A percentile compares a stretch with the other conserved stretches of the same genome.
Conservation (phyloP, 2,797 vertebrate genomes). For the Chiloscyllium punctatum region DNA sequence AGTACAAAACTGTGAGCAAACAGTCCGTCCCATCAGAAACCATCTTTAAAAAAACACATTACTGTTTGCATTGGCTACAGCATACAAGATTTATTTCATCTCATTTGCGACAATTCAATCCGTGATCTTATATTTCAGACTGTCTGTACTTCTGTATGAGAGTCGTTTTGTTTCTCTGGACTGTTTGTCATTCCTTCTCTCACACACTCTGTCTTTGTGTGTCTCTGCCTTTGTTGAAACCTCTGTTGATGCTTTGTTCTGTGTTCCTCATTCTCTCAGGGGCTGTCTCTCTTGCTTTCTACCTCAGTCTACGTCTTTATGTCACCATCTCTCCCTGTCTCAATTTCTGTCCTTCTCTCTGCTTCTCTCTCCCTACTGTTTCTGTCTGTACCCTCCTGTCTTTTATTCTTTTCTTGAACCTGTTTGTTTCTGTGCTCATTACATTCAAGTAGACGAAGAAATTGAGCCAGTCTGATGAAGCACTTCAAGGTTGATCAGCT, state of each 20-base stretch:
- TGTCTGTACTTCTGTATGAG: neutral
- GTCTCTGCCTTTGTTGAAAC: neutral
- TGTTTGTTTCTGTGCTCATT: too few species aligned
- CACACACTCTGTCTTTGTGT: neutral
- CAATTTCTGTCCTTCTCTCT: neutral
- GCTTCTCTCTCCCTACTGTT: too few species aligned
- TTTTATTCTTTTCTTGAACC: too few species aligned
- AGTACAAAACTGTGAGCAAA: neutral
- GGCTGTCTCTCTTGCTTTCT: neutral
- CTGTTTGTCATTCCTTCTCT: neutral
- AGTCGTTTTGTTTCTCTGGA: neutral
- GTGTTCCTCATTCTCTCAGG: neutral
- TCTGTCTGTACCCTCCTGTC: too few species aligned
- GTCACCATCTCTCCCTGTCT: neutral
- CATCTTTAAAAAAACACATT: neutral
- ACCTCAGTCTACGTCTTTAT: too few species aligned
- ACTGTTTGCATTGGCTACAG: conserved; percentile 16
- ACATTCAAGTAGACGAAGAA: too few species aligned
- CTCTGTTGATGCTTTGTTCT: neutral
- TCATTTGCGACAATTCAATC: neutral
- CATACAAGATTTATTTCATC: neutral
- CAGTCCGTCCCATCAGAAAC: neutral
- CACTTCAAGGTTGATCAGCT: too few species aligned
- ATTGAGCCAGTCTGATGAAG: too few species aligned
- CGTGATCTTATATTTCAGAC: neutral